A percentile compares a stretch with the other conserved stretches of the same genome.
phyloP scores from a whole-genome alignment of 2,113 vertebrate genomes.

The Mus musculus region DNA sequence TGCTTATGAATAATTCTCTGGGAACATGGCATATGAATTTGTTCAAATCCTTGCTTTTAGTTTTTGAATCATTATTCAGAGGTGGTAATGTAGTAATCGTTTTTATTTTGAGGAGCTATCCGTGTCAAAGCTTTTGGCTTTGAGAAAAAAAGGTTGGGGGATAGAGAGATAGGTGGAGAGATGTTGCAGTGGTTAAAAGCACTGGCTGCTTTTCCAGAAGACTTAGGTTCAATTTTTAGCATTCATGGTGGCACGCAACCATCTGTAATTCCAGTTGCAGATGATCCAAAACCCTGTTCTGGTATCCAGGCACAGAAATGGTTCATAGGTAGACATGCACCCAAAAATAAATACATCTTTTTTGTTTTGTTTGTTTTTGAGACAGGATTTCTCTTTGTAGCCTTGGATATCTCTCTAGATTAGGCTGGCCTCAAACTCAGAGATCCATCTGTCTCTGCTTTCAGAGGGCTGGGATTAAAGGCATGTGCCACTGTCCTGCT shows the following conservation, averaged over 20 bases:
- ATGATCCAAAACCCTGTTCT: neutral
- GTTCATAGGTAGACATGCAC: neutral
- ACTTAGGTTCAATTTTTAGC: neutral
- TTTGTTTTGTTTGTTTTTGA: neutral
- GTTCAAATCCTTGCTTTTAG: conserved; percentile 4
- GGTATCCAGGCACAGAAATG: neutral
- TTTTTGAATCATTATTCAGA: neutral
- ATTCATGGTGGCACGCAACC: neutral
- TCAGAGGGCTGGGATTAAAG: neutral
- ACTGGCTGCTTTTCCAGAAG: neutral
- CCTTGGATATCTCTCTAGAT: neutral
- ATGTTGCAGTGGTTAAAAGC: neutral
- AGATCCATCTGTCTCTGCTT: neutral
- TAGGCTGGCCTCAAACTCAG: neutral
- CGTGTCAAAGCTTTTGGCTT: neutral
- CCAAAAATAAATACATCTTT: neutral
- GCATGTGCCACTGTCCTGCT: neutral
- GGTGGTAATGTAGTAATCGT: neutral
- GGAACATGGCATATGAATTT: neutral
- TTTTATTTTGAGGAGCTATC: neutral
- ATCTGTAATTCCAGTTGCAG: neutral
- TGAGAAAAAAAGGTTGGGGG: neutral
- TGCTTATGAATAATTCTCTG: neutral
- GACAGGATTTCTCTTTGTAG: neutral
- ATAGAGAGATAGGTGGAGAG: neutral